A percentile compares a stretch with the other conserved stretches of the same genome.
These are phyloP conservation scores for Rhingia rostrata DNA, from an alignment of 2,888 invertebrate species.

Conservation along the genomic window DNA sequence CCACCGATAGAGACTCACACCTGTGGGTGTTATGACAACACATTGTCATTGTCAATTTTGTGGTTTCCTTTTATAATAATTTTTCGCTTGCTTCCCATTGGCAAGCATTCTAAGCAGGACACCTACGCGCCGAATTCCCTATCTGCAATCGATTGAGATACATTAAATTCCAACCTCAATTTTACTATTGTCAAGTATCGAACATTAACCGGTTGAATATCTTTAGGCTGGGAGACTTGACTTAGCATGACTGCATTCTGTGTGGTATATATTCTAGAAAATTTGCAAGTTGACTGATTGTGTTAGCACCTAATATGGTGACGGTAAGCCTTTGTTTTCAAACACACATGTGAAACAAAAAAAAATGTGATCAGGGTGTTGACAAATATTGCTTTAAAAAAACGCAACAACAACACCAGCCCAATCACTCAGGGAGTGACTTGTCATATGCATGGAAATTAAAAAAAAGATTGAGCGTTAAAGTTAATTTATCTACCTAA, in stretches of 20 bases:
- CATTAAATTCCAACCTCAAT: slow-evolving; percentile 68
- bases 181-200: slow-evolving; percentile 49
- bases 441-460: slow-evolving; percentile 36
- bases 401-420: neutral
- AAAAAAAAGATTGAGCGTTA: slow-evolving; percentile 16
- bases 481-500: slow-evolving; percentile 49
- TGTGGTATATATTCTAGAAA: slow-evolving; percentile 22
- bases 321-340: slow-evolving; percentile 8
- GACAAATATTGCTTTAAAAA: slow-evolving; percentile 37
- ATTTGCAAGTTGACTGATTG: slow-evolving; percentile 60
- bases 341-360: neutral
- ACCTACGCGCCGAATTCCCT: slow-evolving; percentile 57
- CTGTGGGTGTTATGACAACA: slow-evolving; percentile 67
- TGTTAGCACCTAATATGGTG: slow-evolving; percentile 55
- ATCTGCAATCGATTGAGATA: slow-evolving; percentile 67
- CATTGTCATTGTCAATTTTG: slow-evolving; percentile 66
- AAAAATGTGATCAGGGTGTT: slow-evolving; percentile 51
- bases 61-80: neutral
- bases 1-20: slow-evolving; percentile 40
- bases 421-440: slow-evolving; percentile 50
- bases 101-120: slow-evolving; percentile 42
- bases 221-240: neutral
- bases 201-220: slow-evolving; percentile 42
- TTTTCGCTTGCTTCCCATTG: slow-evolving; percentile 16
- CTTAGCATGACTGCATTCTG: slow-evolving; percentile 35